A percentile compares a stretch with the other conserved stretches of the same genome.
Evolutionary conservation across 2,888 invertebrate species (phyloP).

Genomic region (Piscicola geometra): DNA sequence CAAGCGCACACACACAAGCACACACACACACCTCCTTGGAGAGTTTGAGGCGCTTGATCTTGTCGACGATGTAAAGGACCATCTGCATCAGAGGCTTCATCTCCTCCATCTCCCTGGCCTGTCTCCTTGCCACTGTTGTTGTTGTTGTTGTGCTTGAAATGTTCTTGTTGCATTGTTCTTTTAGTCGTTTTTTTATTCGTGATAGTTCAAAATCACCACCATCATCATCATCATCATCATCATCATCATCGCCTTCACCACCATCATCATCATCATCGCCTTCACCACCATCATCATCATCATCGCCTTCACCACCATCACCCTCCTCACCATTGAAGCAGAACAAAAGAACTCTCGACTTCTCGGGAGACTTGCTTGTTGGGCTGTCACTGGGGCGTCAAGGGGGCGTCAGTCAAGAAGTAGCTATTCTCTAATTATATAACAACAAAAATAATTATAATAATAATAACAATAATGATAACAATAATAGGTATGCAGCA

Average conservation of each 20-base stretch:
- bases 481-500: too few species aligned
- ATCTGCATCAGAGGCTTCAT: slow-evolving; percentile 77
- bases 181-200: too few species aligned
- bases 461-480: too few species aligned
- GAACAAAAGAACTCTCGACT: slow-evolving; percentile 74
- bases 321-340: slow-evolving; percentile 64
- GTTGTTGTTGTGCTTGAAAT: too few species aligned
- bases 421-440: too few species aligned
- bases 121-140: neutral
- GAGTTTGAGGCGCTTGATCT: slow-evolving; percentile 76
- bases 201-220: too few species aligned
- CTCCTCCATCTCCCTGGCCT: slow-evolving; percentile 64
- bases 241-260: too few species aligned
- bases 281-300: too few species aligned
- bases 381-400: slow-evolving; percentile 54
- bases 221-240: slow-evolving; percentile 19
- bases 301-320: too few species aligned
- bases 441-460: slow-evolving; percentile 14
- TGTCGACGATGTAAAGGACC: slow-evolving; percentile 87
- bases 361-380: slow-evolving; percentile 64
- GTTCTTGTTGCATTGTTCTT: too few species aligned
- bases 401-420: too few species aligned
- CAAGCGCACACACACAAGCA: neutral
- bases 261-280: too few species aligned
- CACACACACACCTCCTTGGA: slow-evolving; percentile 72